A percentile compares a stretch with the other conserved stretches of the same genome.
Conservation (phyloP, 2,888 invertebrate species). For the Portevinia maculata region DNA sequence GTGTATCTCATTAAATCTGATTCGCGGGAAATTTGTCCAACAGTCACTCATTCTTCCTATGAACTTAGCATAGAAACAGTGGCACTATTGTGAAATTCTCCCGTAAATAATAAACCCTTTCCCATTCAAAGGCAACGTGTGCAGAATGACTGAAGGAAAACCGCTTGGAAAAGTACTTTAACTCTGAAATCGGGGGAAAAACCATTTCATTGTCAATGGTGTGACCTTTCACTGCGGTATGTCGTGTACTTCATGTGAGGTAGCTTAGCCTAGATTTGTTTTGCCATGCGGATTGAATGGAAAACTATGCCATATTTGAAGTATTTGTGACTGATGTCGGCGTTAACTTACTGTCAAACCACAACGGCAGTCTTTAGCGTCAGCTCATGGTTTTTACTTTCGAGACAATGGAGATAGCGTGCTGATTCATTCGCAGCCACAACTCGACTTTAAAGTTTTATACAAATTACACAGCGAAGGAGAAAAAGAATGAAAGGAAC, state of each 20-base stretch:
- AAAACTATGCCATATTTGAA: conserved; percentile 53
- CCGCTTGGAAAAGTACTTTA: conserved; percentile 25
- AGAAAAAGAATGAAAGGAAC: conserved; percentile 36
- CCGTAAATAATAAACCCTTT: conserved; percentile 55
- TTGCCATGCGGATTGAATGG: conserved; percentile 3
- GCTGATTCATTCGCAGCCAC: conserved; percentile 36
- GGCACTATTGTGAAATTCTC: conserved; percentile 6
- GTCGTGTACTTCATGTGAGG: conserved; percentile 3
- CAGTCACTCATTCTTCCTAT: conserved; percentile 40
- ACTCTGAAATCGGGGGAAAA: conserved; percentile 20
- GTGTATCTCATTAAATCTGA: conserved; percentile 43
- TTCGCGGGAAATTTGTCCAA: conserved; percentile 51
- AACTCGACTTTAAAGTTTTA: conserved; percentile 44
- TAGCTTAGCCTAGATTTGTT: conserved; percentile 43
- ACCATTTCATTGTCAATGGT: conserved; percentile 68
- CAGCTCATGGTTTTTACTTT: conserved; percentile 30
- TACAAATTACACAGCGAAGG: conserved; percentile 32
- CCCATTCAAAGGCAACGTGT: conserved; percentile 17
- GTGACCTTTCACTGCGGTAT: conserved; percentile 60
- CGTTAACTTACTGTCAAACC: conserved; percentile 47
- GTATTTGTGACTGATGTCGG: conserved; percentile 21
- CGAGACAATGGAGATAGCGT: conserved; percentile 62
- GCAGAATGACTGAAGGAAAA: conserved; percentile 6
- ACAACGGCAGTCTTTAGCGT: conserved; percentile 43
- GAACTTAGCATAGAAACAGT: conserved; percentile 36